Base-by-base conservation (phyloP, 2,888 invertebrate genomes). In the Sericinus montela region DNA sequence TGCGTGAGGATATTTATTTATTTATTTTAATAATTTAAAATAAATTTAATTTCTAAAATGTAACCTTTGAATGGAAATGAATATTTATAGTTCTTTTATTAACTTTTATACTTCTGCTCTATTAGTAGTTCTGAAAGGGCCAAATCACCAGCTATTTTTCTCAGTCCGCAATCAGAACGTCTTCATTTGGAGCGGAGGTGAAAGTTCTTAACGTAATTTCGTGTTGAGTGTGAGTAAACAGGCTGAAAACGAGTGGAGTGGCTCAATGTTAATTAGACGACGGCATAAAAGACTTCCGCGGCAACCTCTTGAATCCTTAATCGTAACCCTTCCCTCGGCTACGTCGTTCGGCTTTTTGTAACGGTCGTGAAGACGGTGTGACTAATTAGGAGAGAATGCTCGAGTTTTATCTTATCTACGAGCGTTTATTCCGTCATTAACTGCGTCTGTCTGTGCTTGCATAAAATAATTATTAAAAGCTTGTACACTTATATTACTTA, bases 301-400 rank as follows among this genome's bases (percentile, higher is more conserved):
- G 57, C 61, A 63, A 65, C 71, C 75, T 75, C 77, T 80, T 80
- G 75, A 82, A 81, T 80, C 68, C 65, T 70, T 80, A 82, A 82
- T 80, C 73, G 65, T 67, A 73, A 69, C 72, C 73, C 72, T 65
- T 59, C 59, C 58, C 44, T 57, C 55, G 55, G 65, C 63, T 61
- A 69, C 69, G 65, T 69, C 69, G 64, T 62, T 54, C 29, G 45
- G 69, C 68, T 75, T 65, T 67, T 64, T 62, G 65, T 67, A 62
- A 64, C 64, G 65, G 63, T 59, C 63, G 63, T 65, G 54, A 67
- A 68, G 67, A 63, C 60, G 57, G 51, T 52, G 65, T 59, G 64
- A 60, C 72, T 80, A 80, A 81, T 78, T 76, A 72, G 67, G 63
- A 57, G 62, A 39, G 48, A 58, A 56, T 48, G 51, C 58, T 55